Percentiles rank a stretch among this genome's conserved stretches.
These are phyloP conservation scores for Nicator chloris DNA, from an alignment of 2,113 vertebrate species.

Conservation along the genomic window DNA sequence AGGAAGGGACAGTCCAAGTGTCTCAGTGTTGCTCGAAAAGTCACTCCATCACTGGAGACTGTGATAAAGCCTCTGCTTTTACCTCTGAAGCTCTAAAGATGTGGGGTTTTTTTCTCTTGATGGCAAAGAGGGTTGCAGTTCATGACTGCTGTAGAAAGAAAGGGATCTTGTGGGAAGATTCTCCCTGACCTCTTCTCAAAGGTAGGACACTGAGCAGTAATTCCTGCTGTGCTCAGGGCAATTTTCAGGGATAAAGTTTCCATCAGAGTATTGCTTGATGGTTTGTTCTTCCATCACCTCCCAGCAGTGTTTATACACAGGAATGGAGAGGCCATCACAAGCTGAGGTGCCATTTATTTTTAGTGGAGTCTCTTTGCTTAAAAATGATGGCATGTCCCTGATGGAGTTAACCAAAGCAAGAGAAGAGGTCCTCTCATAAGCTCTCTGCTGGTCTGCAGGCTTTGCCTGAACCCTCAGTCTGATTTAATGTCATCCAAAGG, in stretches of 20 bases:
- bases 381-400: background rate
- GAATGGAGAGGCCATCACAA: background rate
- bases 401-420: background rate
- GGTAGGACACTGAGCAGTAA: background rate
- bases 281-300: slow-evolving; percentile 5
- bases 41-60: background rate
- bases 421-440: background rate
- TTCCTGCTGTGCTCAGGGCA: slow-evolving; percentile 8
- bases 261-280: background rate
- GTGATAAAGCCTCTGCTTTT: background rate
- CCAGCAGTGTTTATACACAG: background rate
- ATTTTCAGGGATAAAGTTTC: slow-evolving; percentile 21
- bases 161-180: background rate
- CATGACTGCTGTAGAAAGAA: background rate
- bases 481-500: background rate
- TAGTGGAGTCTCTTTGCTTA: background rate
- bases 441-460: background rate
- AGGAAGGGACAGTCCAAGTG: background rate
- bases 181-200: background rate
- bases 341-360: background rate
- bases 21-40: background rate
- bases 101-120: background rate
- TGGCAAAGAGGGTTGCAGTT: background rate
- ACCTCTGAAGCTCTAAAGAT: background rate
- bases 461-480: background rate